Percentiles rank a stretch among this genome's conserved stretches.
Evolutionary conservation across 2,113 vertebrate species (phyloP).

Genomic region (Micronycteris hirsuta): DNA sequence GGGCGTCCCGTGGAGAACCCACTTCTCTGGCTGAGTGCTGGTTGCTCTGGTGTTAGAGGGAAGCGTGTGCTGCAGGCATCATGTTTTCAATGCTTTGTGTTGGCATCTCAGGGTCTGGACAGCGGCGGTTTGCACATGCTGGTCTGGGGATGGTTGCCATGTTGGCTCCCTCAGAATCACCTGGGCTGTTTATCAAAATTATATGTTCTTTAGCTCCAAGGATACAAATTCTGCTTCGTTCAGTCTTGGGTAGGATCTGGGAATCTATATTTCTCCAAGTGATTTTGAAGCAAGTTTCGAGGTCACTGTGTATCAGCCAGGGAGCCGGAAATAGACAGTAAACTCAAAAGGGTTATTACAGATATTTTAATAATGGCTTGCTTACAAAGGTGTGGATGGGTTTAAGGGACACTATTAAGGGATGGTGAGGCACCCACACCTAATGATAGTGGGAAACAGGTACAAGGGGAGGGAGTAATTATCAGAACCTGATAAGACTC

Average conservation of each 20-base stretch:
- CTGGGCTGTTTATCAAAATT: background rate
- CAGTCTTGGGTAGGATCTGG: background rate
- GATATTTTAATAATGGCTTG: background rate
- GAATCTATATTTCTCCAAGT: background rate
- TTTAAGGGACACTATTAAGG: background rate
- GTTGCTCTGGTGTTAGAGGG: background rate
- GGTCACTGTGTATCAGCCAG: background rate
- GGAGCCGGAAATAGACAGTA: background rate
- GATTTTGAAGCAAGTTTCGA: background rate
- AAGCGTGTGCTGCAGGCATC: background rate
- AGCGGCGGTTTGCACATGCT: background rate
- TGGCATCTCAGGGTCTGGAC: background rate
- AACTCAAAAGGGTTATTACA: background rate
- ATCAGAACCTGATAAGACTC: background rate
- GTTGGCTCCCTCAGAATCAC: background rate
- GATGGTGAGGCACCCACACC: background rate
- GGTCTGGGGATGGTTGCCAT: background rate
- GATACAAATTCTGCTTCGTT: background rate
- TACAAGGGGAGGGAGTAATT: background rate
- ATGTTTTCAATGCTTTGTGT: background rate
- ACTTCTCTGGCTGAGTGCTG: background rate
- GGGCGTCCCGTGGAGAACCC: background rate
- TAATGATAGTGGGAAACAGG: background rate
- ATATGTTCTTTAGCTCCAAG: background rate
- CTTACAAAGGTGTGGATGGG: background rate